A percentile compares a stretch with the other conserved stretches of the same genome.
Evolutionary conservation across 2,888 invertebrate species (phyloP).

Genomic region (Busseola fusca): DNA sequence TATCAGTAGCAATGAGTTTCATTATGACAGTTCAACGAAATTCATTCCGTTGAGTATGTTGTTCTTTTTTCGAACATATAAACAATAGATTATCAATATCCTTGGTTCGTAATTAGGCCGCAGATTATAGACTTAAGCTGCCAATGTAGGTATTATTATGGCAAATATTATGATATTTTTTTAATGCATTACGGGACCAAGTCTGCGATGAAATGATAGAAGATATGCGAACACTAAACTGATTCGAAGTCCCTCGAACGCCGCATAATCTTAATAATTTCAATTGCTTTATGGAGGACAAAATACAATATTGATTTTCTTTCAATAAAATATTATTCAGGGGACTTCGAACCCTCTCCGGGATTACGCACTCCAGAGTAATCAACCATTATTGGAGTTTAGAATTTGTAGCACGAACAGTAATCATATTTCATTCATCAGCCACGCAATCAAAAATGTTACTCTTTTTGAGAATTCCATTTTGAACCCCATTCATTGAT

Average conservation of each 20-base stretch:
- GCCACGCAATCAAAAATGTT: slow-evolving; percentile 30
- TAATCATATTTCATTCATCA: slow-evolving; percentile 56
- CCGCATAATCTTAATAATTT: slow-evolving; percentile 26
- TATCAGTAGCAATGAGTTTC: too few species aligned
- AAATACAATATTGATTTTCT: slow-evolving; percentile 52
- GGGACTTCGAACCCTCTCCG: slow-evolving; percentile 41
- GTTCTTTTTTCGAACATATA: too few species aligned
- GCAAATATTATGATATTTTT: not conserved
- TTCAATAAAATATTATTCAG: slow-evolving; percentile 48
- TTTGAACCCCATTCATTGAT: slow-evolving; percentile 38
- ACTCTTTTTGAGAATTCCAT: slow-evolving; percentile 26
- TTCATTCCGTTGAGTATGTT: too few species aligned
- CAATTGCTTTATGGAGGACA: slow-evolving; percentile 29
- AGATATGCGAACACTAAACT: not conserved
- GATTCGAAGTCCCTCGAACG: not conserved
- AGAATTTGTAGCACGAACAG: slow-evolving; percentile 45
- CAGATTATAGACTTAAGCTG: not conserved
- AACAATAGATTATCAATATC: too few species aligned
- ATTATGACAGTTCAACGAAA: too few species aligned
- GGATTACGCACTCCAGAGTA: slow-evolving; percentile 47
- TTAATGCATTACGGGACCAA: not conserved
- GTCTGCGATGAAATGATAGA: not conserved
- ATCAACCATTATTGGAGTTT: slow-evolving; percentile 57
- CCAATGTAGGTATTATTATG: not conserved
- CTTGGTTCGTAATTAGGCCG: too few species aligned